Evolutionary conservation across 2,797 vertebrate species (phyloP).

Genomic region (Uromys caudimaculatus): DNA sequence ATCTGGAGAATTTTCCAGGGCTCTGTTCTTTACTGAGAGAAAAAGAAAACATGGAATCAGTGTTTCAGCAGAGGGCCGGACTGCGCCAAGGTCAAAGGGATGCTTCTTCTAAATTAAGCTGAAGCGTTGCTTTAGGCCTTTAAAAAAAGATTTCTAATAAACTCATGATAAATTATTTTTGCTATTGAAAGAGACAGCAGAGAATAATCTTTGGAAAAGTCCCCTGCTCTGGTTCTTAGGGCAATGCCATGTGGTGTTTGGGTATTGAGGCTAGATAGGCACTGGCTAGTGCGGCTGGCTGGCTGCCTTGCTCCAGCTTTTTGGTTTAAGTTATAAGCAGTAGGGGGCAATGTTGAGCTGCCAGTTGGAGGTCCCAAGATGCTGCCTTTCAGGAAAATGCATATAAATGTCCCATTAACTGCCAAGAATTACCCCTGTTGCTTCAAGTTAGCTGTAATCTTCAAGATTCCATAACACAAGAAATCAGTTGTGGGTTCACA

Average conservation of each 20-base stretch:
- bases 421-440: constrained; percentile 88
- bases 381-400: constrained; percentile 75
- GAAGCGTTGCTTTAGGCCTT: constrained; percentile 82
- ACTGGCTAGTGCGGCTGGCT: background rate
- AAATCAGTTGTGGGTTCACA: constrained; percentile 90
- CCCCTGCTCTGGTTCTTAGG: constrained; percentile 4
- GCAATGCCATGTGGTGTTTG: background rate
- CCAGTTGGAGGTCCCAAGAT: constrained; percentile 62
- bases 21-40: constrained; percentile 67
- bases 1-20: constrained; percentile 77
- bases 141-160: constrained; percentile 82
- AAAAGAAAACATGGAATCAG: constrained; percentile 63
- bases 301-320: background rate
- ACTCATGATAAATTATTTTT: constrained; percentile 85
- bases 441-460: constrained; percentile 88
- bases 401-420: constrained; percentile 85
- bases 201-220: constrained; percentile 78
- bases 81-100: constrained; percentile 82
- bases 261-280: background rate
- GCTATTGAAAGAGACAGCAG: constrained; percentile 81
- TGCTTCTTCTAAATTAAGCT: constrained; percentile 87
- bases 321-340: constrained; percentile 80
- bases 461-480: constrained; percentile 89
- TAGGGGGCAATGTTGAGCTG: constrained; percentile 97
- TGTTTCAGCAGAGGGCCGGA: constrained; percentile 77